phyloP scores from a whole-genome alignment of 2,113 vertebrate species.

The Anas platyrhynchos region DNA sequence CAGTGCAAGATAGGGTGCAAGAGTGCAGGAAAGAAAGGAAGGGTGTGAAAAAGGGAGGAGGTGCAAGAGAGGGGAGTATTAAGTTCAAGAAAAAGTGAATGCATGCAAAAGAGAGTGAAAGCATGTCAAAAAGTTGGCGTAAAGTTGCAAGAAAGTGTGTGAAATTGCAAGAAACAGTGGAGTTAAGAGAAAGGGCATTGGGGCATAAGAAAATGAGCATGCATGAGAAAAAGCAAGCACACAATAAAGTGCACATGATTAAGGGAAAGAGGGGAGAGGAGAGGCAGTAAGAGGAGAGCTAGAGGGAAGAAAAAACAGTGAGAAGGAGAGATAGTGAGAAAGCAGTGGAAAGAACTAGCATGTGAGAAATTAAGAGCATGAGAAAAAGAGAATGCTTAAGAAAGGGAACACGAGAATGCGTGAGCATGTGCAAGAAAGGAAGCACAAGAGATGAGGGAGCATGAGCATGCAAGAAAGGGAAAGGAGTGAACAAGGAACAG shows the following conservation, averaged over 20 bases:
- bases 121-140: not conserved
- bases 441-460: not conserved
- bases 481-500: not conserved
- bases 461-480: not conserved
- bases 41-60: not conserved
- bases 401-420: not conserved
- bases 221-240: not conserved
- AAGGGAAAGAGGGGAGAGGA: not conserved
- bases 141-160: not conserved
- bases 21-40: not conserved
- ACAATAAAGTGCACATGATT: not conserved
- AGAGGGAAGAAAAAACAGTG: not conserved
- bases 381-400: not conserved
- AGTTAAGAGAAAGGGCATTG: not conserved
- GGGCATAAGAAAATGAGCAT: not conserved
- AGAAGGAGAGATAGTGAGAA: not conserved
- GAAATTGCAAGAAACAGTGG: not conserved
- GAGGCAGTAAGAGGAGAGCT: not conserved
- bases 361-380: not conserved
- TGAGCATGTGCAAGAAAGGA: not conserved
- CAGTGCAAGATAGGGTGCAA: not conserved
- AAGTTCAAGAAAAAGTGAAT: not conserved
- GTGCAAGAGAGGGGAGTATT: not conserved
- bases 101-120: not conserved
- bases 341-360: too few species aligned